phyloP scores from a whole-genome alignment of 2,113 vertebrate species.

The Procavia capensis region DNA sequence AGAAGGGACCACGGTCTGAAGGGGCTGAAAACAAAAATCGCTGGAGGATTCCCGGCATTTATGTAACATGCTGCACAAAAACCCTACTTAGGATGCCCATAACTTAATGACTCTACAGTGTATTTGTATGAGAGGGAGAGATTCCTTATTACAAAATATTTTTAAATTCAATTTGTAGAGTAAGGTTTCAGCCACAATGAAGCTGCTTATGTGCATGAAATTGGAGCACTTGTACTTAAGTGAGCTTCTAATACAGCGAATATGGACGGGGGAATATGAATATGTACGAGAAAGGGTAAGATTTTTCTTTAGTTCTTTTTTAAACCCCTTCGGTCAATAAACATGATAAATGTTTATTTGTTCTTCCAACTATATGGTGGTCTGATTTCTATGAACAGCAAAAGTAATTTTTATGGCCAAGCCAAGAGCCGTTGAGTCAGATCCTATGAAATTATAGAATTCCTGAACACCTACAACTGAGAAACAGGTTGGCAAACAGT shows the following conservation, averaged over 20 bases:
- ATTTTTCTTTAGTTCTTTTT: slow-evolving; percentile 53
- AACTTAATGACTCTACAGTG: neutral
- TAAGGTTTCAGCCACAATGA: slow-evolving; percentile 51
- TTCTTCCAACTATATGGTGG: slow-evolving; percentile 8
- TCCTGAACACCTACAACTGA: neutral
- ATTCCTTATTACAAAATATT: slow-evolving; percentile 42
- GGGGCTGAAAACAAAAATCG: neutral
- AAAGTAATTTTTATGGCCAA: slow-evolving; percentile 6
- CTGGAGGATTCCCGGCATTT: neutral
- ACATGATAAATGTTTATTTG: slow-evolving; percentile 70
- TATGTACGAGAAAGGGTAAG: neutral
- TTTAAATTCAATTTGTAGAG: slow-evolving; percentile 65
- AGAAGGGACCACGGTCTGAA: neutral
- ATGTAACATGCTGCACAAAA: neutral
- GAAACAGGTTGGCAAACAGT: neutral
- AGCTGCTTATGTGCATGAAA: slow-evolving; percentile 63
- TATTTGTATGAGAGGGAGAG: neutral
- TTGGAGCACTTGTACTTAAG: slow-evolving; percentile 49
- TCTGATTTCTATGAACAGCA: slow-evolving; percentile 53
- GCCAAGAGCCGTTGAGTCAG: no score
- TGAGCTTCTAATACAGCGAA: slow-evolving; percentile 1
- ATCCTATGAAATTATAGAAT: neutral
- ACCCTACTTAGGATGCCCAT: slow-evolving; percentile 25
- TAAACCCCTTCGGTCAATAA: slow-evolving; percentile 60
- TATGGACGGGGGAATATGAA: slow-evolving; percentile 1